Conservation (phyloP, 2,113 vertebrate species). For the Paratilapia polleni region DNA sequence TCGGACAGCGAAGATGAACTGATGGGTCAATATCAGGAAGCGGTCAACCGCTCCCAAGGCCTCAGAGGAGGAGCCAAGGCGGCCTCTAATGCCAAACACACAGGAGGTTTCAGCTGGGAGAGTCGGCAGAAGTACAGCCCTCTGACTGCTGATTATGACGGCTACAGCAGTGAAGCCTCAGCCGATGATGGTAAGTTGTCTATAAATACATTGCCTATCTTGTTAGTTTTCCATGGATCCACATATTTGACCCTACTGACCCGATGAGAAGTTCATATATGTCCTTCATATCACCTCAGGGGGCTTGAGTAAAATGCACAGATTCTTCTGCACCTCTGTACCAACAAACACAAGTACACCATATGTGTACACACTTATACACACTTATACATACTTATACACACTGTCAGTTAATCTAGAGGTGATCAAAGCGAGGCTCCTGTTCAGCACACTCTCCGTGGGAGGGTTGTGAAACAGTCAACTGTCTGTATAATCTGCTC, state of each 20-base stretch:
- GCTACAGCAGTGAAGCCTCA: conserved; percentile 96
- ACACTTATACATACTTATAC: background rate
- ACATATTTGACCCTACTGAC: background rate
- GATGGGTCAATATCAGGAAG: conserved; percentile 95
- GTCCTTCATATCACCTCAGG: background rate
- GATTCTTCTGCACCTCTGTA: conserved; percentile 4
- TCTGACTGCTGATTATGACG: conserved; percentile 89
- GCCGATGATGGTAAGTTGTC: conserved; percentile 88
- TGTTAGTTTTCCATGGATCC: fast-evolving
- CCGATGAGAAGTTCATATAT: background rate
- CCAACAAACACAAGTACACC: conserved; percentile 9
- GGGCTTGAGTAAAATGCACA: background rate
- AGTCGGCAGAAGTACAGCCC: conserved; percentile 93
- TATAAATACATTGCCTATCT: background rate
- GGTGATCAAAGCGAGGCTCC: conserved; percentile 70
- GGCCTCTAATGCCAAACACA: conserved; percentile 70
- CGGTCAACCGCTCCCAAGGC: conserved; percentile 88
- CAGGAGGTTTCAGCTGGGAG: conserved; percentile 90
- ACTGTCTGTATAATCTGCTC: conserved; percentile 57
- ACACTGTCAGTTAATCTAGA: conserved; percentile 60
- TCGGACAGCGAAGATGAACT: conserved; percentile 98
- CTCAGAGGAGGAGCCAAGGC: conserved; percentile 73
- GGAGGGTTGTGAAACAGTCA: conserved; percentile 72
- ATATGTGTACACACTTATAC: background rate
- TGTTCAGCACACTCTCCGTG: conserved; percentile 65